Evolutionary conservation across 2,888 invertebrate species (phyloP).

Genomic region (Sthenelais limicola): DNA sequence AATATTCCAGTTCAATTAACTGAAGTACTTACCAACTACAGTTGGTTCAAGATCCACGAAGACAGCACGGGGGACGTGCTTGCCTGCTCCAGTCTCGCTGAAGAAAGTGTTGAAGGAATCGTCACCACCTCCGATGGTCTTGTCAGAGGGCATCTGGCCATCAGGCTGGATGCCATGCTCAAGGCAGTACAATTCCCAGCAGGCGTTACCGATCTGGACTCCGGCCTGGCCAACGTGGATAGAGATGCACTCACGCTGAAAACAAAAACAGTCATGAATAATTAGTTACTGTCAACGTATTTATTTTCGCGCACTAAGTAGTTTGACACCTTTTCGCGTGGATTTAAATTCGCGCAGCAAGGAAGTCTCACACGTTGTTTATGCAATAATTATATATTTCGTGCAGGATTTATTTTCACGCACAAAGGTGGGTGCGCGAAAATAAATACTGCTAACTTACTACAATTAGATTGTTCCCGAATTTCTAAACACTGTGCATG

Average conservation of each 20-base stretch:
- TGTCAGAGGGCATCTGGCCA: constrained; percentile 15
- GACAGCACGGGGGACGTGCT: constrained; percentile 92
- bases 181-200: constrained; percentile 33
- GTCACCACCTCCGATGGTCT: constrained; percentile 27
- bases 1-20: too few species aligned
- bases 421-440: too few species aligned
- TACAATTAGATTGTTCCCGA: too few species aligned
- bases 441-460: too few species aligned
- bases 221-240: constrained; percentile 35
- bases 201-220: constrained; percentile 28
- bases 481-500: too few species aligned
- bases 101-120: constrained; percentile 35
- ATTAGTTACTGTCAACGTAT: too few species aligned
- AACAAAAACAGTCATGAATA: background rate
- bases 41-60: constrained; percentile 97
- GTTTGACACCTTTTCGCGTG: too few species aligned
- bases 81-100: constrained; percentile 68
- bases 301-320: too few species aligned
- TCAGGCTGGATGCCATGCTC: constrained; percentile 27
- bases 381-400: too few species aligned
- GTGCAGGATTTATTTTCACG: too few species aligned
- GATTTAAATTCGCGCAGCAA: too few species aligned
- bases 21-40: constrained; percentile 81
- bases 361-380: too few species aligned
- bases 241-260: constrained; percentile 31